Evolutionary conservation across 2,888 invertebrate species (phyloP).

Genomic region (Encarsia formosa): DNA sequence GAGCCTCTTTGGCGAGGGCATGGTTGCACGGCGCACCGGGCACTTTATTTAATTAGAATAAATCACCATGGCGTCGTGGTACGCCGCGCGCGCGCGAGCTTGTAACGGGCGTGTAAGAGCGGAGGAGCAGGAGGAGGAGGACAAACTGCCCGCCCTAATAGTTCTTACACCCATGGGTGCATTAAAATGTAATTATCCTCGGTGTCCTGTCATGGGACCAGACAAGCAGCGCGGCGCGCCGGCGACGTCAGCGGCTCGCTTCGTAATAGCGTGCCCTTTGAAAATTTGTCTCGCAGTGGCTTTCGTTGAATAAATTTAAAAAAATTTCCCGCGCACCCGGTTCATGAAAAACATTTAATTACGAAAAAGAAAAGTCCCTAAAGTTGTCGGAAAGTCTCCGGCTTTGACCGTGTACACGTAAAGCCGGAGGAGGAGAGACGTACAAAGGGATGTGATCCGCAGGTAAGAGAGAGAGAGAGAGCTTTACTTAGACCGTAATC

Average conservation of each 20-base stretch:
- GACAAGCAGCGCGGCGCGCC: not conserved
- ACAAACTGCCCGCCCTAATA: slow-evolving; percentile 23
- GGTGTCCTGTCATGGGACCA: not conserved
- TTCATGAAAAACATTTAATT: slow-evolving; percentile 27
- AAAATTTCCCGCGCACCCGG: slow-evolving; percentile 33
- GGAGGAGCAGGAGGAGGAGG: slow-evolving; percentile 23
- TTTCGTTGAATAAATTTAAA: slow-evolving; percentile 43
- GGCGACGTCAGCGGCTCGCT: not conserved
- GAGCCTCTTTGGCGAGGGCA: too few species aligned
- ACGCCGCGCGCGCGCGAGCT: slow-evolving; percentile 19
- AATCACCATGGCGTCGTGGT: slow-evolving; percentile 41
- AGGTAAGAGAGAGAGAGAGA: slow-evolving; percentile 36
- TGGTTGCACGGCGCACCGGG: not conserved
- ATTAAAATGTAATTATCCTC: slow-evolving; percentile 26
- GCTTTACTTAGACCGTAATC: slow-evolving; percentile 51
- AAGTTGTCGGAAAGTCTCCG: not conserved
- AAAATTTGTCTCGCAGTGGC: not conserved
- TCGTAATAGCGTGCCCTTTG: too few species aligned
- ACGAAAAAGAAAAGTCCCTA: not conserved
- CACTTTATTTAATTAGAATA: slow-evolving; percentile 47
- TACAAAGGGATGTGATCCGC: slow-evolving; percentile 30
- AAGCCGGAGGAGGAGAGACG: slow-evolving; percentile 31
- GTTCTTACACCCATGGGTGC: slow-evolving; percentile 22
- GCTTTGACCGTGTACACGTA: not conserved
- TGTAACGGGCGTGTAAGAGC: slow-evolving; percentile 19